Percentiles rank a stretch among this genome's conserved stretches.
These are phyloP conservation scores for Brachionus rotundiformis DNA, from an alignment of 1,140 invertebrate species.

Conservation along the genomic window DNA sequence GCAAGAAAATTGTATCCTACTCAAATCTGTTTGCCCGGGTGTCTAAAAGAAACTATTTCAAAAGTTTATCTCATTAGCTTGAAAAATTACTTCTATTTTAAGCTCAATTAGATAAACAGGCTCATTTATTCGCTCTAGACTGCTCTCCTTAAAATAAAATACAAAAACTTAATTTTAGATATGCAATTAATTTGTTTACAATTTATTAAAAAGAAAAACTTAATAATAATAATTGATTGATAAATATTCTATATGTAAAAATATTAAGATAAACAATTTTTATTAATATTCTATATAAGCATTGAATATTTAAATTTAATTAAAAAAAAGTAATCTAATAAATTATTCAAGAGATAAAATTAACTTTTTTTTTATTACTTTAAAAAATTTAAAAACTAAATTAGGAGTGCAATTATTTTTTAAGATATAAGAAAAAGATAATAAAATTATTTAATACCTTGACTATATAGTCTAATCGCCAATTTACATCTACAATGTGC, in stretches of 20 bases:
- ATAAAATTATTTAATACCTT: constrained; percentile 13
- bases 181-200: not conserved
- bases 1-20: constrained; percentile 36
- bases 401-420: too few relatives aligned
- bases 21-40: not conserved
- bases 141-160: constrained; percentile 17
- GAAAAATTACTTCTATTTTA: not conserved
- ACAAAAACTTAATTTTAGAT: too few relatives aligned
- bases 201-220: not conserved
- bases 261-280: too few relatives aligned
- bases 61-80: too few relatives aligned
- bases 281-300: too few relatives aligned
- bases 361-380: too few relatives aligned
- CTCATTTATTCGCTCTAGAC: constrained; percentile 31
- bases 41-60: not conserved
- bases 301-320: too few relatives aligned
- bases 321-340: too few relatives aligned
- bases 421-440: too few relatives aligned
- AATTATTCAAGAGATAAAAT: too few relatives aligned
- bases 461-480: constrained; percentile 43
- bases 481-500: constrained; percentile 35
- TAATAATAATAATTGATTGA: not conserved
- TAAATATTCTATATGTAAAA: too few relatives aligned
- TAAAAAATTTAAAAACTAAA: too few relatives aligned
- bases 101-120: constrained; percentile 35